These are phyloP conservation scores for Liparis tanakae DNA, from an alignment of 2,797 vertebrate genomes.

Conservation along the genomic window DNA sequence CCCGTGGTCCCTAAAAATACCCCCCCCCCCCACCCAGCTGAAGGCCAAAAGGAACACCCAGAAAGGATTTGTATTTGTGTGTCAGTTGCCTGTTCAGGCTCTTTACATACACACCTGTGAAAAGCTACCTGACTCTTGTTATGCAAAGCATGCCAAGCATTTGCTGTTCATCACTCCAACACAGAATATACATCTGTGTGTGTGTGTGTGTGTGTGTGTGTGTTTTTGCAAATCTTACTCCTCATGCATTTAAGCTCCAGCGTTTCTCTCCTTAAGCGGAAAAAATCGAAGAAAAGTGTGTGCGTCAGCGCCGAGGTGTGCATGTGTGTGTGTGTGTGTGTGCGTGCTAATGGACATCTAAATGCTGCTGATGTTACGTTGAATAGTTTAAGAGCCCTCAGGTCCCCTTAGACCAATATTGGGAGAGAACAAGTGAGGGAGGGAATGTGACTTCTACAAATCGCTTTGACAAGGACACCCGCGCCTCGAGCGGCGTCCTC, in stretches of 20 bases:
- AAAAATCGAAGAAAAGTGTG: constrained; percentile 34
- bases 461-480: constrained; percentile 83
- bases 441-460: constrained; percentile 79
- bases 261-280: constrained; percentile 42
- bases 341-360: constrained; percentile 75
- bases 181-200: constrained; percentile 49
- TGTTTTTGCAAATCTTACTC: constrained; percentile 29
- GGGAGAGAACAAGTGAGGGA: constrained; percentile 63
- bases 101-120: constrained; percentile 75
- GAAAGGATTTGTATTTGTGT: constrained; percentile 65
- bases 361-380: constrained; percentile 80
- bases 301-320: constrained; percentile 47
- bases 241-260: constrained; percentile 35
- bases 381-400: constrained; percentile 72
- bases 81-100: constrained; percentile 48
- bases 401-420: constrained; percentile 78
- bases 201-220: constrained; percentile 8
- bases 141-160: constrained; percentile 75
- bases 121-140: constrained; percentile 69
- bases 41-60: constrained; percentile 27
- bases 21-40: background rate
- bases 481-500: constrained; percentile 74
- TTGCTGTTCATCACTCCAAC: constrained; percentile 49
- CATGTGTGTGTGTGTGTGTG: constrained; percentile 50
- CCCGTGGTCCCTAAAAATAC: constrained; percentile 43